Evolutionary conservation across 2,797 vertebrate genomes (phyloP), one percentile per base, ranked within the genome.

Genomic region (Artibeus lituratus): DNA sequence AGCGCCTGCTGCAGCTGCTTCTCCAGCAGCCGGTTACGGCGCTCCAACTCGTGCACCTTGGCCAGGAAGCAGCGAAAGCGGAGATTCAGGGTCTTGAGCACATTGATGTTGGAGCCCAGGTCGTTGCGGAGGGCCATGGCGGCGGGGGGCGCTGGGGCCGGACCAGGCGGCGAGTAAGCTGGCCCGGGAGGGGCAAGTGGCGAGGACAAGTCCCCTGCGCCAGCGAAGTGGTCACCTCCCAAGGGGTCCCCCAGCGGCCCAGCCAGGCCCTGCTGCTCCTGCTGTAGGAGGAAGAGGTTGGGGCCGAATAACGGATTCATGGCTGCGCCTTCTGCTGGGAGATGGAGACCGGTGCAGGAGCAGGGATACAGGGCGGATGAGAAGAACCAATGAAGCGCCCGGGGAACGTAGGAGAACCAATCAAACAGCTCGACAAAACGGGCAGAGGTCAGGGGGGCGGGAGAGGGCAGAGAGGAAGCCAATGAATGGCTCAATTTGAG

Each of bases 21-120:
- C 98, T 99, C 99, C 96, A 99, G 97, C 95, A 99, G 99, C 98
- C 99, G 99, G 97, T 99, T 99, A 77, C 99, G 98, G 73, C 99
- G 99, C 98, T 99, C 99, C 92, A 99, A 96, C 88, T 99, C 99
- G 49, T 99, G 99, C 89, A 99, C 99, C 97, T 99, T 99, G 37
- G 99, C 99, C 98, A 99, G 97, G 98, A 99, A 99, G 98, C 99
- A 99, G 62, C 99, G 98, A 98, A 99, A 99, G 2, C 99, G 98
- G 96, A 99, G 98, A 95, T 99, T 99, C 84, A 99, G 99, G 6
- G 99, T 99, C 98, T 99, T 99, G 37, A 99, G 99, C 95, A 99
- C 99, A 96, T 99, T 99, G 98, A 99, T 99, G 98, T 99, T 99
- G 97, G 99, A 99, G 70, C 99, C 99, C 97, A 99, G 97, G 99